Conservation (phyloP, 2,888 invertebrate genomes). For the Nineta flava region DNA sequence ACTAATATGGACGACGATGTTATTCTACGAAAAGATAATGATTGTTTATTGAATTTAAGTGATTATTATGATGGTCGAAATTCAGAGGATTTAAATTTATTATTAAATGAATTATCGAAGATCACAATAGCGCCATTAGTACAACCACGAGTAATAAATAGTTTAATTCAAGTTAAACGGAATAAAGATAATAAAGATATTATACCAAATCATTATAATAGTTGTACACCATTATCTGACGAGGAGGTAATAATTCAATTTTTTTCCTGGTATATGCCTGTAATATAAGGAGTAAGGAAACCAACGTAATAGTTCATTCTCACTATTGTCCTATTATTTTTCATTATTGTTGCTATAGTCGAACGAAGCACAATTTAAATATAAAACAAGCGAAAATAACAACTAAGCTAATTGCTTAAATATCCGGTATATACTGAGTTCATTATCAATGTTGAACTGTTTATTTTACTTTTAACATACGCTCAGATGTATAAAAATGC, state of each 20-base stretch:
- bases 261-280: neutral
- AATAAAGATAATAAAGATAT: neutral
- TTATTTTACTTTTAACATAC: too few relatives aligned
- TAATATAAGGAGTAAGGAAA: too few relatives aligned
- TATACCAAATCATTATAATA: neutral
- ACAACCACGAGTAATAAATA: slow-evolving; percentile 24
- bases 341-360: too few relatives aligned
- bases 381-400: too few relatives aligned
- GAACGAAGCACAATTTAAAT: too few relatives aligned
- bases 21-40: slow-evolving; percentile 9
- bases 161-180: slow-evolving; percentile 17
- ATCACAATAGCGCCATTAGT: slow-evolving; percentile 27
- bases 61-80: slow-evolving; percentile 4
- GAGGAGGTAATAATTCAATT: slow-evolving; percentile 19
- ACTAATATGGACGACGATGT: slow-evolving; percentile 7
- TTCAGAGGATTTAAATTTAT: slow-evolving; percentile 23
- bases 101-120: slow-evolving; percentile 25
- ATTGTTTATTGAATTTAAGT: slow-evolving; percentile 7
- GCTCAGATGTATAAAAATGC: too few relatives aligned
- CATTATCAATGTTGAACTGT: too few relatives aligned
- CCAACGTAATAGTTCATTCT: too few relatives aligned
- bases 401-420: too few relatives aligned
- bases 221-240: slow-evolving; percentile 16
- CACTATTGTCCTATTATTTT: too few relatives aligned
- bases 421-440: too few relatives aligned